Base-by-base conservation (phyloP, 2,797 vertebrate genomes). In the Anabacerthia variegaticeps region DNA sequence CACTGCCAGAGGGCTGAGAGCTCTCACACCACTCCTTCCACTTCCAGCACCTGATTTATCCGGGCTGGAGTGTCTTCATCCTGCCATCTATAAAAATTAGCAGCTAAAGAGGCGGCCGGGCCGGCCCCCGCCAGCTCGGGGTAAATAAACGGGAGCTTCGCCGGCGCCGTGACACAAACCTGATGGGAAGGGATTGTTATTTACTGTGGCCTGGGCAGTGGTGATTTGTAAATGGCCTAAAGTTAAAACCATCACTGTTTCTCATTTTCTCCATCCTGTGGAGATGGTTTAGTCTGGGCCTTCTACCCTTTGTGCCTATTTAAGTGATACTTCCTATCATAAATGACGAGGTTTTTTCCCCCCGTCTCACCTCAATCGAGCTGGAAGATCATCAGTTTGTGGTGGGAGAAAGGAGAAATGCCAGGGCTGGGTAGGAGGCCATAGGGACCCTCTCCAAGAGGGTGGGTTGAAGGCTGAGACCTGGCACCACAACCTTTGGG, bases 371-470 rank as follows among this genome's bases (percentile, higher is more conserved):
- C 7, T 17, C 72, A 68, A 32, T 49, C 30, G 1, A 15, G 78
- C 24, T 41, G 75, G 61, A 14, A 87, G 88, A 79, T 16, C 55
- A 5, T 6, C 30, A 3, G 4, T 7, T 28, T 27, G 56, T 0
- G 2, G 36, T 12, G 39, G 66, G 34, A 61, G 22, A 15, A 69
- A 23, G 67, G 41, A 41, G 36, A 10, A 3, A 49, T 0, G 3
- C 9, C 9, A 3, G 67, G 71, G 54, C 2, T 2, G 8, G 41
- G 37, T 17, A n/a, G 34, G 12, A 10, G 0, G 13, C 7, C 41
- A 23, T 1, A 0, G 41, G 41, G 34, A 58, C 21, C 41, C 68
- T 20, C 36, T 58, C 2, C 0, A 12, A 10, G 3, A 0, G 37
- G 49, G 18, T 6, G 74, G 48, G 15, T 62, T 23, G 17, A 4